phyloP scores from a whole-genome alignment of 1,140 invertebrate genomes.

The Philotrypesis tridentata region DNA sequence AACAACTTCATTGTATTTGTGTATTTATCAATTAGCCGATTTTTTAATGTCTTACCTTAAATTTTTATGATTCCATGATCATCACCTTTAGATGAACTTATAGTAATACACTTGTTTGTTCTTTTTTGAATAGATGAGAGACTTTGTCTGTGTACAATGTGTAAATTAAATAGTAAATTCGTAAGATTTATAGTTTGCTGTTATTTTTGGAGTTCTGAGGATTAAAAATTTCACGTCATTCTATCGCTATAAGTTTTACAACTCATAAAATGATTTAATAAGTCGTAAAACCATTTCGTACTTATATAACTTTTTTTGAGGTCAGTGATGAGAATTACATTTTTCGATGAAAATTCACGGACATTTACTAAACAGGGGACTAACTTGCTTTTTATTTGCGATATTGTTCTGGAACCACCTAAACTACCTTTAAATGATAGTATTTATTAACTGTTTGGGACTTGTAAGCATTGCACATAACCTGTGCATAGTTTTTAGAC shows the following conservation, averaged over 20 bases:
- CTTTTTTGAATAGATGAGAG: too few relatives aligned
- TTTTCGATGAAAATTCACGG: conserved; percentile 10
- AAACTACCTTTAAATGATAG: neutral
- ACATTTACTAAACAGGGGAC: neutral
- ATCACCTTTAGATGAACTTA: too few relatives aligned
- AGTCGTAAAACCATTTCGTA: neutral
- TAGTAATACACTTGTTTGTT: too few relatives aligned
- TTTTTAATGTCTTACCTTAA: too few relatives aligned
- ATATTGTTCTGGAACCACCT: neutral
- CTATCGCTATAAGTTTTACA: neutral
- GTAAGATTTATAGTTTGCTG: too few relatives aligned
- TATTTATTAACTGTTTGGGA: neutral
- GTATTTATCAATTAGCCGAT: too few relatives aligned
- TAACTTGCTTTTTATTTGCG: too few relatives aligned
- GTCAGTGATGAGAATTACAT: neutral
- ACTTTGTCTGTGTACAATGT: neutral
- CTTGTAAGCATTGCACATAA: neutral
- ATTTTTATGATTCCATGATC: too few relatives aligned
- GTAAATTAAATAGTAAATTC: neutral
- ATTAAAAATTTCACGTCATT: conserved; percentile 18
- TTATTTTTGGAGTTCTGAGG: neutral
- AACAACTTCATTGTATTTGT: too few relatives aligned
- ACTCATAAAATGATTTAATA: neutral
- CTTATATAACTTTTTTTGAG: conserved; percentile 11
- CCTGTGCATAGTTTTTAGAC: too few relatives aligned